Evolutionary conservation across 2,888 invertebrate species (phyloP).

Genomic region (Ptycholaimellus sp.): DNA sequence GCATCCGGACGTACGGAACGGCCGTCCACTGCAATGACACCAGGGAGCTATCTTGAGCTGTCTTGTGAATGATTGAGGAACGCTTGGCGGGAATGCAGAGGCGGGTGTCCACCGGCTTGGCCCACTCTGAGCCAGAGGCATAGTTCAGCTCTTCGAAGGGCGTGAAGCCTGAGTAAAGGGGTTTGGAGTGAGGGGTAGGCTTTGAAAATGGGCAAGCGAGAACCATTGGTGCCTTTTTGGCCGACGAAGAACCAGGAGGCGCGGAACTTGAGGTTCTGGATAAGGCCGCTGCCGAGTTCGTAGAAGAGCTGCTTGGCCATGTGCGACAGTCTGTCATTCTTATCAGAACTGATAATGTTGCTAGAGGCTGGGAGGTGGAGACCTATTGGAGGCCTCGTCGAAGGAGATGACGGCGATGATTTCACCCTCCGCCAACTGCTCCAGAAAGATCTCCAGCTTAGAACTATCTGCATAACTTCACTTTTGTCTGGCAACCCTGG

Average conservation of each 20-base stretch:
- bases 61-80: slow-evolving; percentile 10
- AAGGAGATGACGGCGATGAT: slow-evolving; percentile 34
- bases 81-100: slow-evolving; percentile 30
- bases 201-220: background rate
- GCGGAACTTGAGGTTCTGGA: slow-evolving; percentile 35
- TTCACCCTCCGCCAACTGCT: slow-evolving; percentile 26
- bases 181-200: background rate
- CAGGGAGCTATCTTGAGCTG: background rate
- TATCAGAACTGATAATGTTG: slow-evolving; percentile 4
- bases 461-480: slow-evolving; percentile 24
- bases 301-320: slow-evolving; percentile 32
- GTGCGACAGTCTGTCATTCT: slow-evolving; percentile 28
- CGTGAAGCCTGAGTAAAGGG: slow-evolving; percentile 31
- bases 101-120: slow-evolving; percentile 27
- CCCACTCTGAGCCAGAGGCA: slow-evolving; percentile 24
- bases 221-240: slow-evolving; percentile 8
- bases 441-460: slow-evolving; percentile 29
- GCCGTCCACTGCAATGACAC: slow-evolving; percentile 11
- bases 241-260: slow-evolving; percentile 31
- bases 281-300: slow-evolving; percentile 34
- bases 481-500: background rate
- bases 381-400: slow-evolving; percentile 36
- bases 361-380: slow-evolving; percentile 3
- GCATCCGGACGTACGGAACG: slow-evolving; percentile 23
- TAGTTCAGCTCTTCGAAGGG: slow-evolving; percentile 29